These are phyloP conservation scores for Notodonta dromedarius DNA, from an alignment of 2,888 invertebrate species.

Conservation along the genomic window DNA sequence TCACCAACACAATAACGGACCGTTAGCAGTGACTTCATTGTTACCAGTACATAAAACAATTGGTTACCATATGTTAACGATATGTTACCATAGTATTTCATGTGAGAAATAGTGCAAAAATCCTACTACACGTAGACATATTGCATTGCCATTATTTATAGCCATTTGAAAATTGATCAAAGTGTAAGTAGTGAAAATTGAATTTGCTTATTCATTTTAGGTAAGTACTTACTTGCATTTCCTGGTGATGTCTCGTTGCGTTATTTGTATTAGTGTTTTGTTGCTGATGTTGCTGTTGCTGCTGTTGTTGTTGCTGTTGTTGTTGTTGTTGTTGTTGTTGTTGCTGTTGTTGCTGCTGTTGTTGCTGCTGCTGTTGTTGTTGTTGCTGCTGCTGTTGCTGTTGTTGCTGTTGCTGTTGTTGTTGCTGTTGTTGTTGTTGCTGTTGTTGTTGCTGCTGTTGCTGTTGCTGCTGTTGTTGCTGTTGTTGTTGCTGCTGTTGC, in stretches of 20 bases:
- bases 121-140: no score
- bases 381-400: conserved; percentile 66
- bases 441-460: conserved; percentile 73
- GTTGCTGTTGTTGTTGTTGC: conserved; percentile 71
- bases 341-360: conserved; percentile 62
- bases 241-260: conserved; percentile 74
- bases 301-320: conserved; percentile 53
- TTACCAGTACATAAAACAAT: no score
- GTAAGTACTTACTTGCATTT: conserved; percentile 79
- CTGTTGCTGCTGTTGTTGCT: conserved; percentile 53
- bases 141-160: no score
- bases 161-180: no score
- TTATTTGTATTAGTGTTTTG: conserved; percentile 66
- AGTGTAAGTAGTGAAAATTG: no score
- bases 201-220: no score
- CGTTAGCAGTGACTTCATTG: no score
- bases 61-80: no score
- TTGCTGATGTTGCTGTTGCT: conserved; percentile 61
- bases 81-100: no score
- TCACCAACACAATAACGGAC: no score
- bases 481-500: conserved; percentile 67
- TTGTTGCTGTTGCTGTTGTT: conserved; percentile 66
- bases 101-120: no score
- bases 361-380: conserved; percentile 68
- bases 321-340: conserved; percentile 61